Percentiles rank a stretch among this genome's conserved stretches.
Evolutionary conservation across 1,140 invertebrate genomes (phyloP).

Genomic region (Pseudoatta argentina): DNA sequence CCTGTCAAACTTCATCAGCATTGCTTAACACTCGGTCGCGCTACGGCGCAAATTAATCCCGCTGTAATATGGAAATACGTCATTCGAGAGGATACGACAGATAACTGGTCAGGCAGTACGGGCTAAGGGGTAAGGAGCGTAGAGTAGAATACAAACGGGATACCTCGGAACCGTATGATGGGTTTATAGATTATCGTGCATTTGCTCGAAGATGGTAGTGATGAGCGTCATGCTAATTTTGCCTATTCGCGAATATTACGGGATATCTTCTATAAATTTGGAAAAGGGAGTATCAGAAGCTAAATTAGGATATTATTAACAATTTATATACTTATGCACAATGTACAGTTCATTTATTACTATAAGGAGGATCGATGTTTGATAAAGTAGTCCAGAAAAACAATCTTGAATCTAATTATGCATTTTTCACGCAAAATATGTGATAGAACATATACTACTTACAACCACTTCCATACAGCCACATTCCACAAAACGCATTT

Average conservation of each 20-base stretch:
- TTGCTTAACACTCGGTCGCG: constrained; percentile 64
- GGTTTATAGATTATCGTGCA: constrained; percentile 77
- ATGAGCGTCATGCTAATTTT: background rate
- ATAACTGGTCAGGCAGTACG: constrained; percentile 58
- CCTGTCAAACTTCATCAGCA: constrained; percentile 80
- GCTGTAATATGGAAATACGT: constrained; percentile 84
- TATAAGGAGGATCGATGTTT: background rate
- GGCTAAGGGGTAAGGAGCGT: constrained; percentile 62
- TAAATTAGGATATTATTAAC: constrained; percentile 37
- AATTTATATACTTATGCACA: background rate
- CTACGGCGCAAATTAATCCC: constrained; percentile 79
- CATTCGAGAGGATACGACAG: constrained; percentile 68
- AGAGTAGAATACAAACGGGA: constrained; percentile 41
- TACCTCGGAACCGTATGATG: constrained; percentile 75
- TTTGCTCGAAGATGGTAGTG: constrained; percentile 39
- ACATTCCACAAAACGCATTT: no score
- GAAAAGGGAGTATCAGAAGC: background rate
- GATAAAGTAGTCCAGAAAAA: background rate
- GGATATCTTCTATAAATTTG: constrained; percentile 17
- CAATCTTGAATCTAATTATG: background rate
- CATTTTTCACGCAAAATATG: background rate
- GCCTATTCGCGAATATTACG: constrained; percentile 44
- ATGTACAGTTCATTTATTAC: background rate
- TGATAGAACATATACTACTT: no score
- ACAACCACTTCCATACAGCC: no score